These are phyloP conservation scores for Onthophagus sagittarius DNA, from an alignment of 2,888 invertebrate genomes.

Conservation along the genomic window DNA sequence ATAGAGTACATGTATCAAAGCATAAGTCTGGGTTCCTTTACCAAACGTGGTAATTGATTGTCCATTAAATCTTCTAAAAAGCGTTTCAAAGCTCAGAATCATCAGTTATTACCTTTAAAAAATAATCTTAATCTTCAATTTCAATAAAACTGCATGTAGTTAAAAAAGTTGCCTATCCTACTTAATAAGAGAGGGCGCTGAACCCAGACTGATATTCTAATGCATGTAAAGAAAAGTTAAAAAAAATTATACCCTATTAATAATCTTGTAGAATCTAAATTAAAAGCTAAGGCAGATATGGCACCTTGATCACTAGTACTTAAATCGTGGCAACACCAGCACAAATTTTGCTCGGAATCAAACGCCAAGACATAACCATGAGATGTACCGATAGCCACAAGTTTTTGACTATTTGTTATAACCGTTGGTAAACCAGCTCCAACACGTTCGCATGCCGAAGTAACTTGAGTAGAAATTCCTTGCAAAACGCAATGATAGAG, in stretches of 20 bases:
- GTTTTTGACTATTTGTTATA: constrained; percentile 69
- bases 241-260: constrained; percentile 63
- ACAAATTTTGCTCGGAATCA: constrained; percentile 79
- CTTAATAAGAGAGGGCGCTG: too few relatives aligned
- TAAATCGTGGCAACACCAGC: constrained; percentile 80
- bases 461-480: constrained; percentile 83
- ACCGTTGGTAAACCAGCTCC: constrained; percentile 87
- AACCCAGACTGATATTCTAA: too few relatives aligned
- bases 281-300: constrained; percentile 80
- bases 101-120: too few relatives aligned
- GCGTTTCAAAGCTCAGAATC: too few relatives aligned
- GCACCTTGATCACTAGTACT: constrained; percentile 69
- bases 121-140: too few relatives aligned
- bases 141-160: too few relatives aligned
- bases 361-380: constrained; percentile 88
- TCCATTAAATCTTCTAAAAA: too few relatives aligned
- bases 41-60: too few relatives aligned
- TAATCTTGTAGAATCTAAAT: constrained; percentile 80
- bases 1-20: too few relatives aligned
- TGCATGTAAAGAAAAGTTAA: too few relatives aligned
- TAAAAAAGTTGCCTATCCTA: too few relatives aligned
- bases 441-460: constrained; percentile 85
- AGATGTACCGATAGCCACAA: constrained; percentile 90
- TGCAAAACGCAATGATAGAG: constrained; percentile 77
- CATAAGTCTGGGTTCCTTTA: too few relatives aligned